These are phyloP conservation scores for Ectemnius cavifrons DNA, from an alignment of 2,888 invertebrate species.

Conservation along the genomic window DNA sequence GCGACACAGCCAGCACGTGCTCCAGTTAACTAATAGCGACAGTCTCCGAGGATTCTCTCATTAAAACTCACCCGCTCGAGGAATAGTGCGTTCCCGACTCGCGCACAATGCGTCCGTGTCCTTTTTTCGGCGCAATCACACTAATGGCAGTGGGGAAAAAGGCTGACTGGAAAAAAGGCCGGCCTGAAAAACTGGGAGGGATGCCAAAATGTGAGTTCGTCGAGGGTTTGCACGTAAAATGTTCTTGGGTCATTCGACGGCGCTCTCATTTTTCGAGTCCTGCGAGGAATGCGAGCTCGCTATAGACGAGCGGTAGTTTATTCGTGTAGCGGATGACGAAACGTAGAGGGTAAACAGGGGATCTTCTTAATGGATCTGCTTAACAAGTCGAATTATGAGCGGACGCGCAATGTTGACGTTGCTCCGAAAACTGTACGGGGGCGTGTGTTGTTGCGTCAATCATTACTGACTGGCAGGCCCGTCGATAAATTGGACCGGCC, in stretches of 20 bases:
- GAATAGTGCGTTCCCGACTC: conserved; percentile 5
- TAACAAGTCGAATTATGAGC: conserved; percentile 57
- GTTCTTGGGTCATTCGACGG: background rate
- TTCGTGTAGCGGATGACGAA: conserved; percentile 38
- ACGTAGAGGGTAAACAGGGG: conserved; percentile 28
- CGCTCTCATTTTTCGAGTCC: background rate
- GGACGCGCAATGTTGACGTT: conserved; percentile 41
- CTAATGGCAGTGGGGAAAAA: conserved; percentile 42
- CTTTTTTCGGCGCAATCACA: conserved; percentile 37
- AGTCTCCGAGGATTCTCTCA: background rate
- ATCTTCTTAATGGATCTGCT: conserved; percentile 55
- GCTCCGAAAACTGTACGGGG: conserved; percentile 37
- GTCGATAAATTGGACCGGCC: conserved; percentile 30
- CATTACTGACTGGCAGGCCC: conserved; percentile 46
- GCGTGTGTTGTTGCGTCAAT: conserved; percentile 42
- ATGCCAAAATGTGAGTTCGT: background rate
- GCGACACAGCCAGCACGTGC: no score
- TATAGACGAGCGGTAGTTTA: conserved; percentile 27
- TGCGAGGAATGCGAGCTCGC: conserved; percentile 15
- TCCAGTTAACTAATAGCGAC: no score
- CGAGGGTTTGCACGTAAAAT: no score
- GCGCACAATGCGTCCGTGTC: conserved; percentile 20
- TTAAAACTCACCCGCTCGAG: background rate
- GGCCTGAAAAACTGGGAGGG: background rate
- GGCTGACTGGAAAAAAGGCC: conserved; percentile 18